A percentile compares a stretch with the other conserved stretches of the same genome.
phyloP scores from a whole-genome alignment of 2,888 invertebrate genomes.

The Lepidocyrtinus sp. region DNA sequence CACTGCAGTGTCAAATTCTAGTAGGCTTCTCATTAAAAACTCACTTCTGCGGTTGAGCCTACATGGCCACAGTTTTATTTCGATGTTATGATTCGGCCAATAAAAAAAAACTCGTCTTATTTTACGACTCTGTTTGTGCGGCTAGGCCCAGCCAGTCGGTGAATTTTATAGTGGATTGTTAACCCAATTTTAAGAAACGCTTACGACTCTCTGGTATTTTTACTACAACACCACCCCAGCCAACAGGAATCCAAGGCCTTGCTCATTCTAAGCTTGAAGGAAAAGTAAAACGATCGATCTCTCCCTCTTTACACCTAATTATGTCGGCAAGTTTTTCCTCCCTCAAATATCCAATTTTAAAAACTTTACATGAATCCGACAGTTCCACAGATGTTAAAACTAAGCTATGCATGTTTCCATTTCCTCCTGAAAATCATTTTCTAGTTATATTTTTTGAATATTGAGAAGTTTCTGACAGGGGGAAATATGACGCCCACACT shows the following conservation, averaged over 20 bases:
- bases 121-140: neutral
- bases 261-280: neutral
- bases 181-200: constrained; percentile 30
- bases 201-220: neutral
- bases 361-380: neutral
- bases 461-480: too few relatives aligned
- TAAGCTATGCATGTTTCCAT: too few relatives aligned
- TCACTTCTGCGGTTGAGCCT: neutral
- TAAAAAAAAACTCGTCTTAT: neutral
- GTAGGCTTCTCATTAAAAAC: neutral
- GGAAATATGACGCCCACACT: too few relatives aligned
- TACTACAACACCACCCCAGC: neutral
- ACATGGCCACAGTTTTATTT: neutral
- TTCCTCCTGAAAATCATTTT: too few relatives aligned
- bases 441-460: too few relatives aligned
- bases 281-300: neutral
- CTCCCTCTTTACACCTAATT: neutral
- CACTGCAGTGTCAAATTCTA: neutral
- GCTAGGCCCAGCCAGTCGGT: neutral
- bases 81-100: neutral
- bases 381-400: too few relatives aligned
- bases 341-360: neutral
- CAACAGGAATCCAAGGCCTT: neutral
- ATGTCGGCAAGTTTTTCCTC: neutral
- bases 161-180: constrained; percentile 16